Base-by-base conservation (phyloP, 2,888 invertebrate species). In the Apodemia mormo region DNA sequence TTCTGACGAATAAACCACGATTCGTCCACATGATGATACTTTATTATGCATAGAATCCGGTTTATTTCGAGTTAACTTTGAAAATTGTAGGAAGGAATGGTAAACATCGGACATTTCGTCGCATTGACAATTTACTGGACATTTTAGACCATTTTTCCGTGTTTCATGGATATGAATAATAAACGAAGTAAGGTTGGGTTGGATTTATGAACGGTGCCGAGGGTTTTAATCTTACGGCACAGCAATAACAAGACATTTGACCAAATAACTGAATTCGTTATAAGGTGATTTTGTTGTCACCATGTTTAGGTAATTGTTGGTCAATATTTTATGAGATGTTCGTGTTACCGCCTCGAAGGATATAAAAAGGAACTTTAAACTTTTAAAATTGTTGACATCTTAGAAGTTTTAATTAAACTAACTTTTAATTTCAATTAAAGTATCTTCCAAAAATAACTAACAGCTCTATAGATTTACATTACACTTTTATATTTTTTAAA, bases 201-300 rank as follows among this genome's bases (percentile, higher is more conserved):
- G 84, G 87, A 92, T 92, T 92, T 92, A 92, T 89, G 90, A 90
- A 88, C 92, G 92, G 89, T 85, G 85, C 87, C 84, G 77, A 79
- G 85, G 88, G 89, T 88, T 92, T 93, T 92, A 92, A 92, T 92
- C 92, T 90, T 82, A 81, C 79, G 82, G 81, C 89, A 89, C 88
- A 89, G 87, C 91, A 89, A 90, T 92, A 92, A 91, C 89, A 90
- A 92, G 91, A 92, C 86, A 86, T 88, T 90, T 91, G 89, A 87
- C 82, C 85, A 89, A 93, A 93, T 92, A 90, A 90, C 90, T 86
- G 90, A 90, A 91, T 92, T 82, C 83, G 86, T 87, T 90, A 90
- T 89, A 83, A 88, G 88, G 86, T 85, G 85, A 89, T 90, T 92
- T 89, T 89, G 49, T 49, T 49, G 14, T 49, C 49, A 5, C 12